Conservation (phyloP, 2,113 vertebrate species). For the Greenwoodochromis staneri region DNA sequence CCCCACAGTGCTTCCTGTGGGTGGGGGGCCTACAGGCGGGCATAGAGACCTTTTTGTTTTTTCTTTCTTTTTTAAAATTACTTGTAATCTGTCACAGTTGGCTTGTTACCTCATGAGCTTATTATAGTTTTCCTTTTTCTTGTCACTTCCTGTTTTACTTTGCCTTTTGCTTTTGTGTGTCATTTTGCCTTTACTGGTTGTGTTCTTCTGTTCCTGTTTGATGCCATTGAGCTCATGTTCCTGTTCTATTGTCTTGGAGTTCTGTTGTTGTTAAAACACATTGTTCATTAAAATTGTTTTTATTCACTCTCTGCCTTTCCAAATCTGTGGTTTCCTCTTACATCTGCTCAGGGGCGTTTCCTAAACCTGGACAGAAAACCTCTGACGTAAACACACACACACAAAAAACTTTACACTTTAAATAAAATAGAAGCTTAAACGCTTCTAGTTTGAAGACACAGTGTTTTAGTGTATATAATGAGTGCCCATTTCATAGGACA, state of each 20-base stretch:
- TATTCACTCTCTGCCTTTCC: not conserved
- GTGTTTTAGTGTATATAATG: not conserved
- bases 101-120: not conserved
- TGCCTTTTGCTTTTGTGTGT: not conserved
- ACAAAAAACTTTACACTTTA: not conserved
- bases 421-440: fast-evolving
- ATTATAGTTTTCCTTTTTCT: not conserved
- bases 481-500: fast-evolving
- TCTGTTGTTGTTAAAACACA: not conserved
- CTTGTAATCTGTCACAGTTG: not conserved
- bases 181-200: not conserved
- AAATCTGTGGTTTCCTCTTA: not conserved
- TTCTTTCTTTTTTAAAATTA: not conserved
- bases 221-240: fast-evolving
- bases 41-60: not conserved
- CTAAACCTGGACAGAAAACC: not conserved
- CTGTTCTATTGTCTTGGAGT: not conserved
- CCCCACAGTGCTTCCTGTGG: not conserved
- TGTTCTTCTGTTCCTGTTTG: not conserved
- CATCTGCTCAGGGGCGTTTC: not conserved
- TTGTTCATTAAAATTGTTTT: not conserved
- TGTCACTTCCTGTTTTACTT: not conserved
- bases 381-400: fast-evolving
- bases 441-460: fast-evolving
- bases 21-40: not conserved